phyloP scores from a whole-genome alignment of 2,888 invertebrate species.

The Caenorhabditis doughertyi region DNA sequence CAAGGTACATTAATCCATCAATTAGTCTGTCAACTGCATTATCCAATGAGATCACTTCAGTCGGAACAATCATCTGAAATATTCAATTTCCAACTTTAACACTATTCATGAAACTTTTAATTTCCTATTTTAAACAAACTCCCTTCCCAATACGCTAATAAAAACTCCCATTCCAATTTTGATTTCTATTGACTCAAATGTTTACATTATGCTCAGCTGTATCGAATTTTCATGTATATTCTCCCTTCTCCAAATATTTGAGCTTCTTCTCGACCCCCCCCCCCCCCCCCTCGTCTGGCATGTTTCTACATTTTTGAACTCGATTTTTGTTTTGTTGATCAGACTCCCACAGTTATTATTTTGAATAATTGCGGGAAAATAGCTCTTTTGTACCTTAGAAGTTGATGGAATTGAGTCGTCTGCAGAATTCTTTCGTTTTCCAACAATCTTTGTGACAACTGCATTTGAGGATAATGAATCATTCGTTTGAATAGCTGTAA shows the following conservation, averaged over 20 bases:
- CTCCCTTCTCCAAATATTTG: conserved; percentile 33
- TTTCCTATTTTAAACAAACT: background rate
- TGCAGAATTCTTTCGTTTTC: conserved; percentile 48
- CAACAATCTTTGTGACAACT: conserved; percentile 50
- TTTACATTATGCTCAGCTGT: conserved; percentile 41
- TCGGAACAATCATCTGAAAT: conserved; percentile 34
- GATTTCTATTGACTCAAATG: conserved; percentile 3
- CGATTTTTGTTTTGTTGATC: conserved; percentile 50
- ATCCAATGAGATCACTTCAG: conserved; percentile 50
- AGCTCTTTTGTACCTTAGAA: conserved; percentile 37
- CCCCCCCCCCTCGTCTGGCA: conserved; percentile 31
- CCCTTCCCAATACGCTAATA: too few species aligned
- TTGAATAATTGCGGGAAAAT: background rate
- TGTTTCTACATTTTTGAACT: conserved; percentile 20
- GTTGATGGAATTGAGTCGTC: conserved; percentile 51
- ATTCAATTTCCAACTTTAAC: too few species aligned
- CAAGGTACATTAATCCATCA: conserved; percentile 69
- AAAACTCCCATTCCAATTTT: background rate
- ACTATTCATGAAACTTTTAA: background rate
- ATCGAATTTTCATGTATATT: conserved; percentile 17
- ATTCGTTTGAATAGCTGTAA: conserved; percentile 66
- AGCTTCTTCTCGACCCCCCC: conserved; percentile 36
- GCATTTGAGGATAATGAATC: conserved; percentile 38
- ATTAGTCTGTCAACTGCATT: conserved; percentile 55
- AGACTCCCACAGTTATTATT: background rate